phyloP scores from a whole-genome alignment of 2,797 vertebrate species.

The Mallotus villosus region DNA sequence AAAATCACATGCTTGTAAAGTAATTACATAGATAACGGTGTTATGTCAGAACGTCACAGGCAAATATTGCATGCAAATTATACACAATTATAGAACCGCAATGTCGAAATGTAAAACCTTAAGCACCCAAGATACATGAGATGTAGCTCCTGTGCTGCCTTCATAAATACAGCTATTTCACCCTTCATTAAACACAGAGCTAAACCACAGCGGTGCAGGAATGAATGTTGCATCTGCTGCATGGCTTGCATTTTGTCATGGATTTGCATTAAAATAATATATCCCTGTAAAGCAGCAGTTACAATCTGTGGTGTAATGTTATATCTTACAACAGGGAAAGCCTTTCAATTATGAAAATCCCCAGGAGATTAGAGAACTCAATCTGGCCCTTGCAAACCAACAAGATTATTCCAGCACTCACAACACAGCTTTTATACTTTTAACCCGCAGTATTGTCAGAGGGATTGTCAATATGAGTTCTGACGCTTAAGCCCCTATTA shows the following conservation, averaged over 20 bases:
- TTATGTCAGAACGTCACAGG: conserved; percentile 34
- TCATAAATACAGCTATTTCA: conserved; percentile 67
- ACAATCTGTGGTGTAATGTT: conserved; percentile 51
- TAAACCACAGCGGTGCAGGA: conserved; percentile 35
- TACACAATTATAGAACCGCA: conserved; percentile 47
- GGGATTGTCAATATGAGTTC: conserved; percentile 57
- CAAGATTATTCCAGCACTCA: conserved; percentile 62
- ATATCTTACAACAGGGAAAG: conserved; percentile 56
- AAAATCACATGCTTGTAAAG: conserved; percentile 42
- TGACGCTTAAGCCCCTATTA: conserved; percentile 58
- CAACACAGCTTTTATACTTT: conserved; percentile 62
- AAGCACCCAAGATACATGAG: conserved; percentile 38
- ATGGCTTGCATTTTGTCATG: conserved; percentile 26
- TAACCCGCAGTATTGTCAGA: conserved; percentile 58
- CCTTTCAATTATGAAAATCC: conserved; percentile 57
- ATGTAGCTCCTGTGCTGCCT: conserved; percentile 43
- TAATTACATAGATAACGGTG: conserved; percentile 54
- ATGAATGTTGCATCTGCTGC: conserved; percentile 31
- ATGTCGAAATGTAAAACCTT: conserved; percentile 48
- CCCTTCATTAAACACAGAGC: conserved; percentile 60
- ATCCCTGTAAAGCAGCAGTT: conserved; percentile 21
- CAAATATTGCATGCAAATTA: conserved; percentile 41
- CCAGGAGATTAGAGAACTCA: conserved; percentile 62
- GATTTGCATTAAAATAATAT: conserved; percentile 35
- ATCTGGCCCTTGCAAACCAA: conserved; percentile 56